Percentiles rank a stretch among this genome's conserved stretches.
Evolutionary conservation across 2,113 vertebrate species (phyloP).

Genomic region (Nansenia antarctica): DNA sequence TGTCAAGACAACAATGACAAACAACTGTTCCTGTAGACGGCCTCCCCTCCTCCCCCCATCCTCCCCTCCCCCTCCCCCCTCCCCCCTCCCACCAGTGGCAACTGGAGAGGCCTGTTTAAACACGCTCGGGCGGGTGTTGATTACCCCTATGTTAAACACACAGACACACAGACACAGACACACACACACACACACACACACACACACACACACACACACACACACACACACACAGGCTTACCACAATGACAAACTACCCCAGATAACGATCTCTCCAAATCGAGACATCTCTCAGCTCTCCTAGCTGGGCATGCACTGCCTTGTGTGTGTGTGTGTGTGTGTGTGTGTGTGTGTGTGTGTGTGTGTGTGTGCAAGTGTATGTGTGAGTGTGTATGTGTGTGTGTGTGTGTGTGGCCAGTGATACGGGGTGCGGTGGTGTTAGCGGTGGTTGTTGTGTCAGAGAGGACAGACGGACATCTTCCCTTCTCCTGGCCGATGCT

Average conservation of each 20-base stretch:
- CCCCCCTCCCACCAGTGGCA: not conserved
- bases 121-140: not conserved
- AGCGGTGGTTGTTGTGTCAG: not conserved
- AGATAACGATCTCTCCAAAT: not conserved
- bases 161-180: too few relatives aligned
- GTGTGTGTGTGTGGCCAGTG: not conserved
- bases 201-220: not conserved
- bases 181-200: not conserved
- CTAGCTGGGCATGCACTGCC: not conserved
- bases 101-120: not conserved
- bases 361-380: not conserved
- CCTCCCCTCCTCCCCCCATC: not conserved
- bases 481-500: not conserved
- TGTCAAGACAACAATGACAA: not conserved
- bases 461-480: not conserved
- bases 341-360: not conserved
- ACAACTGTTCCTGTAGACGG: not conserved
- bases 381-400: not conserved
- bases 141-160: not conserved
- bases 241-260: not conserved
- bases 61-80: not conserved
- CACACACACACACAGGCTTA: not conserved
- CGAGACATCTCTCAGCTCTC: not conserved
- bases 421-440: not conserved
- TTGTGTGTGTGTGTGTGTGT: not conserved